Evolutionary conservation across 1,140 invertebrate genomes (phyloP).

Genomic region (Zaprionus camerounensis): DNA sequence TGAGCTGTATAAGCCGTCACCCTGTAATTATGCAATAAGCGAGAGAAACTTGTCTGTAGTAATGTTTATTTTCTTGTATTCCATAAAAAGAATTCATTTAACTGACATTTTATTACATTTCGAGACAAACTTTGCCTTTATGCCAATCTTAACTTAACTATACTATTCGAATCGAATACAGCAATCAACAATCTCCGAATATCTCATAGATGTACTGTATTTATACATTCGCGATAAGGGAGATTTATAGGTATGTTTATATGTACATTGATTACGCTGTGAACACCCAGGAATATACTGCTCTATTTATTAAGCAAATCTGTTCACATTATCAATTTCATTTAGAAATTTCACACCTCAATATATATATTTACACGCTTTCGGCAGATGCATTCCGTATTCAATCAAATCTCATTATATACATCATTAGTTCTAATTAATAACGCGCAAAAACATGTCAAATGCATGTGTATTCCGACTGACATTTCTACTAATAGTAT

Average conservation of each 20-base stretch:
- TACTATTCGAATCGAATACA: slow-evolving; percentile 53
- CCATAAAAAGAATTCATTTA: slow-evolving; percentile 66
- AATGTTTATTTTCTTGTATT: slow-evolving; percentile 22
- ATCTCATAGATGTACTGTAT: slow-evolving; percentile 6
- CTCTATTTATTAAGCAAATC: background rate
- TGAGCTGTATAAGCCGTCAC: background rate
- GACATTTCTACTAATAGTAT: background rate
- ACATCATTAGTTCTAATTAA: slow-evolving; percentile 38
- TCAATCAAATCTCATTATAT: slow-evolving; percentile 1
- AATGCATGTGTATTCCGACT: background rate
- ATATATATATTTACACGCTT: slow-evolving; percentile 67
- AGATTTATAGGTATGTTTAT: background rate
- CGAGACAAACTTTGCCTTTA: slow-evolving; percentile 48
- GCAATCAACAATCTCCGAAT: slow-evolving; percentile 49
- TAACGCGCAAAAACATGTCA: slow-evolving; percentile 17
- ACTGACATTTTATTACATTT: slow-evolving; percentile 55
- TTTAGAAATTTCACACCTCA: slow-evolving; percentile 70
- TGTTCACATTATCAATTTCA: slow-evolving; percentile 66
- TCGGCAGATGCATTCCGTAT: slow-evolving; percentile 60
- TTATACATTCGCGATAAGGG: background rate
- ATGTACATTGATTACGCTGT: background rate
- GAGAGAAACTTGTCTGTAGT: background rate
- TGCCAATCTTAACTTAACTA: slow-evolving; percentile 65
- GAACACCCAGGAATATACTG: background rate
- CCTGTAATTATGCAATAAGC: background rate